phyloP scores from a whole-genome alignment of 2,888 invertebrate species.

The Sminthurinus aureus region DNA sequence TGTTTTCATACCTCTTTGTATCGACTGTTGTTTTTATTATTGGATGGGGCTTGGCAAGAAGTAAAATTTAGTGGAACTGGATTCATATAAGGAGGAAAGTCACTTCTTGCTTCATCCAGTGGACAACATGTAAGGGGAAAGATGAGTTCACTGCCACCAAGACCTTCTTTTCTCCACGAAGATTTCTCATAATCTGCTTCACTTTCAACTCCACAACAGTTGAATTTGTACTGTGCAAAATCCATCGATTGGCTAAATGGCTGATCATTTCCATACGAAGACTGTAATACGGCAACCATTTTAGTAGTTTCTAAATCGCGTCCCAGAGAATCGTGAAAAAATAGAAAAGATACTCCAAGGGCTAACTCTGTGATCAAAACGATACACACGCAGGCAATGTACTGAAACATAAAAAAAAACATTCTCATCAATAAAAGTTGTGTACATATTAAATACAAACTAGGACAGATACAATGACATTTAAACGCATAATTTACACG shows the following conservation, averaged over 20 bases:
- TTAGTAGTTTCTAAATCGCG: constrained; percentile 56
- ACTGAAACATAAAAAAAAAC: constrained; percentile 52
- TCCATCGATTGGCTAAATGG: constrained; percentile 58
- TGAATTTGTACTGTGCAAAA: constrained; percentile 58
- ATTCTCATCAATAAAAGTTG: too few species aligned
- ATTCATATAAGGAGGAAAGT: constrained; percentile 57
- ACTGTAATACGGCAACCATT: constrained; percentile 52
- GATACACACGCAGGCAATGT: constrained; percentile 56
- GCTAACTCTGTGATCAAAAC: constrained; percentile 56
- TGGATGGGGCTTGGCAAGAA: constrained; percentile 51
- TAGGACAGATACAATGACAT: too few species aligned
- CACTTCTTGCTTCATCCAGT: constrained; percentile 51
- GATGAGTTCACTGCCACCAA: constrained; percentile 52
- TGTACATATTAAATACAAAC: too few species aligned
- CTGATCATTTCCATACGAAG: constrained; percentile 56
- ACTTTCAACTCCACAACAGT: constrained; percentile 57
- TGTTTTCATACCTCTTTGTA: constrained; percentile 51
- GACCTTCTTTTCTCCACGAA: constrained; percentile 53
- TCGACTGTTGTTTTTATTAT: constrained; percentile 44
- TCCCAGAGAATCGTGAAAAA: constrained; percentile 55
- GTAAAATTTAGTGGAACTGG: constrained; percentile 55
- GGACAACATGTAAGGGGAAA: constrained; percentile 59
- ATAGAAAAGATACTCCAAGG: constrained; percentile 56
- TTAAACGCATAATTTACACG: too few species aligned
- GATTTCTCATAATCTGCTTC: constrained; percentile 58